Conservation (phyloP, 2,797 vertebrate genomes). For the Mormyrops boulengeri region DNA sequence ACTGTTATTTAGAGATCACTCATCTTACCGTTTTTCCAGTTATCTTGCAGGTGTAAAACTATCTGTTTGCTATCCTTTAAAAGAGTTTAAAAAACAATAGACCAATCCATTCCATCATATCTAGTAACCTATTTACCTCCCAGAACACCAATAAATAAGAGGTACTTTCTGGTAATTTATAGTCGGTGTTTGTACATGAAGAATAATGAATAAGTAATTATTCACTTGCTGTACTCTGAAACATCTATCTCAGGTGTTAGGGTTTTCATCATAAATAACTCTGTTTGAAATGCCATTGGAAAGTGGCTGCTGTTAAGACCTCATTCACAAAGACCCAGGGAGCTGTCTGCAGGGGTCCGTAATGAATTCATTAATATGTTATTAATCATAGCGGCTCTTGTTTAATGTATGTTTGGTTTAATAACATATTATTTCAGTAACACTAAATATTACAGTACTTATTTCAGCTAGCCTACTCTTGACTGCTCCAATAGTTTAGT, state of each 20-base stretch:
- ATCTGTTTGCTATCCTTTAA: neutral
- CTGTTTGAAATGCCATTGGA: slow-evolving; percentile 13
- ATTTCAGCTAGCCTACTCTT: neutral
- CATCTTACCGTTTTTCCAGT: neutral
- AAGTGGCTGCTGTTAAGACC: neutral
- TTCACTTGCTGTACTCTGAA: neutral
- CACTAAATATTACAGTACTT: neutral
- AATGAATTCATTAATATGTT: slow-evolving; percentile 15
- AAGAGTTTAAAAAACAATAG: neutral
- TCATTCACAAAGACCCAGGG: slow-evolving; percentile 15
- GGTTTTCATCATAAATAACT: slow-evolving; percentile 8
- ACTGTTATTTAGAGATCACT: neutral
- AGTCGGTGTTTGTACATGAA: slow-evolving; percentile 1
- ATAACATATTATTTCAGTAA: slow-evolving; percentile 5
- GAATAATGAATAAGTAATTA: slow-evolving; percentile 13
- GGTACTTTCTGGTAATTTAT: neutral
- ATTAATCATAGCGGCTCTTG: neutral
- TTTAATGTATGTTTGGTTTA: slow-evolving; percentile 1
- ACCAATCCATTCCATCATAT: neutral
- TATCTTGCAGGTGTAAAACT: neutral
- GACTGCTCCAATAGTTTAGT: neutral
- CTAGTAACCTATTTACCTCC: neutral
- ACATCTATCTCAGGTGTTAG: slow-evolving; percentile 3
- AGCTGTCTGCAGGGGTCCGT: slow-evolving; percentile 7
- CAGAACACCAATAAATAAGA: neutral